Evolutionary conservation across 2,113 vertebrate species (phyloP), one percentile per base, ranked within the genome.

Genomic region (Protobothrops flavoviridis): DNA sequence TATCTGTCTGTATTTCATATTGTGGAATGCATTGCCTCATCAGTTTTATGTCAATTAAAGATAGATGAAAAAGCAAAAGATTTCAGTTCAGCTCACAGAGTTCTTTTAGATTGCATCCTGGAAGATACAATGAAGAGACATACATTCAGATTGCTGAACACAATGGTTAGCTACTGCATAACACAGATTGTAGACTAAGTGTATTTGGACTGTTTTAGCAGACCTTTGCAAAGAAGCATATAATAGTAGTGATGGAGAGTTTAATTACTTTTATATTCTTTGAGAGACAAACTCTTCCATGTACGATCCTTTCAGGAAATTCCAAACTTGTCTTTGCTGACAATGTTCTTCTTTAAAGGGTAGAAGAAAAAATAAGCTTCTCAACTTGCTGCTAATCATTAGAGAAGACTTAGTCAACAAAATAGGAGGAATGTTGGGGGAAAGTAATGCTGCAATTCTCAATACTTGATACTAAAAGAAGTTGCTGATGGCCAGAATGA

Each of bases 21-120:
- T 93, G 12, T 91, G 94, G 45, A 85, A 59, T 93, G 92, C 55
- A 57, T 53, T 92, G 81, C 45, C 59, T 89, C 45, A 61, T 26
- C 20, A 69, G 64, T 43, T 90, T 81, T 59, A 59, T 59, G 57
- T 88, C 92, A 93, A 59, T 39, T 45, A 48, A 81, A 26, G 43
- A 93, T 10, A 85, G 26, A 50, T 13, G 85, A 12, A 20, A 50
- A 61, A 56, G 57, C 52, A 92, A 88, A 92, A 26, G 81, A 92
- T 50, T 74, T 17, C 24, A 29, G 20, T 52, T 57, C 59, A 81
- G 33, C 69, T 2, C n/a, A 81, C 15, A 20, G n/a, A 39, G n/a
- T 81, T 81, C 15, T 81, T 81, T 39, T 39, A 39, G 33, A 39
- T 20, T 81, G 33, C 20, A 20, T 39, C 69, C n/a, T 39, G 15